Evolutionary conservation across 2,797 vertebrate genomes (phyloP).

Genomic region (Pipistrellus kuhlii): DNA sequence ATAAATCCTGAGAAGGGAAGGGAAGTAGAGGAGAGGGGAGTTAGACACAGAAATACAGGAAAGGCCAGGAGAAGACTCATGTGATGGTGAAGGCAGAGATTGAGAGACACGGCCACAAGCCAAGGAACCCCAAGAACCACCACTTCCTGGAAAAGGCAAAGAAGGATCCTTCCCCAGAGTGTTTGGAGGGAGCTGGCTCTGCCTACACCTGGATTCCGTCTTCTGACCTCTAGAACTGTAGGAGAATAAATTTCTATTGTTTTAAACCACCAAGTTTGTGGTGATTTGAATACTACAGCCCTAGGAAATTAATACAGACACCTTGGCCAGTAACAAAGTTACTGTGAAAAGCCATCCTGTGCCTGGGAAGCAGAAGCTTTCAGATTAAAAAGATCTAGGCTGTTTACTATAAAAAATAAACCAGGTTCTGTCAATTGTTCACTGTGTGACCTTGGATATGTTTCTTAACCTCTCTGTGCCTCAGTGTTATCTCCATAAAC

Average conservation of each 20-base stretch:
- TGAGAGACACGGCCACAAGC: neutral
- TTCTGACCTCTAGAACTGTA: neutral
- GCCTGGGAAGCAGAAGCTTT: neutral
- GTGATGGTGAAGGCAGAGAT: neutral
- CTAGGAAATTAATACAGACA: neutral
- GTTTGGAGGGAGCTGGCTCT: neutral
- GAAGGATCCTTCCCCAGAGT: neutral
- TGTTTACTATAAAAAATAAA: neutral
- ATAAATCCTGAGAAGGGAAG: neutral
- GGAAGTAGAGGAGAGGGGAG: no score
- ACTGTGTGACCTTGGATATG: neutral
- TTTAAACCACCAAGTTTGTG: neutral
- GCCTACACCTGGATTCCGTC: neutral
- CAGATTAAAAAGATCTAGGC: neutral
- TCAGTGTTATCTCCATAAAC: neutral
- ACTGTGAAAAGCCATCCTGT: neutral
- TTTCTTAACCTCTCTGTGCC: conserved; percentile 9
- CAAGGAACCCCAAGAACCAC: neutral
- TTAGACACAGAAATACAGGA: neutral
- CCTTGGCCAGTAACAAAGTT: neutral
- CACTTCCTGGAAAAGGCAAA: neutral
- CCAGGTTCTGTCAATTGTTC: neutral
- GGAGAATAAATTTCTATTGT: neutral
- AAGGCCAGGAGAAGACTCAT: accelerated
- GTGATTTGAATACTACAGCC: neutral